phyloP scores from a whole-genome alignment of 2,797 vertebrate genomes.

The Scolopax bukidnonensis region DNA sequence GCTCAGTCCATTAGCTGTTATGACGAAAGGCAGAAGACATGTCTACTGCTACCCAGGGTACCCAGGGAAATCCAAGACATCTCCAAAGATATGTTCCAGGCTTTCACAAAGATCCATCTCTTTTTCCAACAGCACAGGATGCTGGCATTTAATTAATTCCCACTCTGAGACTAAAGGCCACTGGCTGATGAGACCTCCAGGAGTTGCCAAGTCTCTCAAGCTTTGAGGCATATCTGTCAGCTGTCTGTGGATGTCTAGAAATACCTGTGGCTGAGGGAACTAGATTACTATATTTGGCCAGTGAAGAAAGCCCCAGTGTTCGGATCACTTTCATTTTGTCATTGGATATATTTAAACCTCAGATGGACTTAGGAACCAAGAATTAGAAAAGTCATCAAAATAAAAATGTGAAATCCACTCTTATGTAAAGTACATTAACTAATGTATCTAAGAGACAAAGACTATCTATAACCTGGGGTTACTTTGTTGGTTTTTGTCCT shows the following conservation, averaged over 20 bases:
- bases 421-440: neutral
- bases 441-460: neutral
- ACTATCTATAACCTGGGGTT: neutral
- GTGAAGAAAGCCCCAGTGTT: neutral
- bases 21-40: neutral
- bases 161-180: neutral
- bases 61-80: neutral
- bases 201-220: neutral
- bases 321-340: neutral
- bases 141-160: neutral
- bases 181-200: neutral
- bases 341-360: neutral
- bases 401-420: neutral
- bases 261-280: neutral
- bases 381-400: neutral
- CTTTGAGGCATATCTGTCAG: neutral
- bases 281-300: neutral
- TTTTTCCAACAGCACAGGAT: neutral
- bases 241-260: neutral
- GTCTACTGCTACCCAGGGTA: fast-evolving
- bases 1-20: too few species aligned
- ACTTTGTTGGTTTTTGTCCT: neutral
- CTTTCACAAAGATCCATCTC: neutral
- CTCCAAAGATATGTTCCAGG: neutral
- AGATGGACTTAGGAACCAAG: neutral